Evolutionary conservation across 2,888 invertebrate genomes (phyloP), one percentile per base, ranked within the genome.

Genomic region (Eilema sororculum): DNA sequence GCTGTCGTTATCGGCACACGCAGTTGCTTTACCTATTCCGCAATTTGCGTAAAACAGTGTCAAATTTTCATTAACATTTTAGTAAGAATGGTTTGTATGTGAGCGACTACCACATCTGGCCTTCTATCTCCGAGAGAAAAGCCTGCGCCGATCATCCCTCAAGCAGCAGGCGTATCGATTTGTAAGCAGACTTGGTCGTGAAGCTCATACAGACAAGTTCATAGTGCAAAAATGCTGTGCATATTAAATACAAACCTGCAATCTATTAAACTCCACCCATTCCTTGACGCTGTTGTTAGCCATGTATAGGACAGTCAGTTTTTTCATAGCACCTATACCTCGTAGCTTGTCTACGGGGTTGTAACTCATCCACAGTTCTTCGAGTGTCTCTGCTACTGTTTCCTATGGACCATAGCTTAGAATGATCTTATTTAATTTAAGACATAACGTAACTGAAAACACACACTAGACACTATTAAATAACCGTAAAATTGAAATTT

Each of bases 281-380:
- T 99, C 99, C 88, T 98, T 98, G 0, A 99, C 96, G 58, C 96
- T 86, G 87, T 98, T 98, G 83, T 98, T 97, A 0, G 97, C 96
- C 93, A 98, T 96, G 86, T 98, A 98, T 12, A 98, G 95, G 0
- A 99, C 98, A 85, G 96, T 97, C 0, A 99, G 91, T 57, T 97
- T 97, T 89, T 98, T 98, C 83, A 99, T 93, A 0, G 96, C 94
- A 62, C 96, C 97, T 8, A 99, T 95, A 0, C 98, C 98, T 93
- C 98, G 99, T 61, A 98, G 94, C 91, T 99, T 99, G 86, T 99
- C 99, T 75, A 99, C 98, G 20, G 96, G 94, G 90, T 99, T 99
- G 90, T 99, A 99, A 61, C 99, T 99, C 66, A 99, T 97, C 99
- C 99, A 99, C 8, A 99, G 92, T 89, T 99, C 97, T 90, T 99